Evolutionary conservation across 2,888 invertebrate species (phyloP).

Genomic region (Rotaria macrura): DNA sequence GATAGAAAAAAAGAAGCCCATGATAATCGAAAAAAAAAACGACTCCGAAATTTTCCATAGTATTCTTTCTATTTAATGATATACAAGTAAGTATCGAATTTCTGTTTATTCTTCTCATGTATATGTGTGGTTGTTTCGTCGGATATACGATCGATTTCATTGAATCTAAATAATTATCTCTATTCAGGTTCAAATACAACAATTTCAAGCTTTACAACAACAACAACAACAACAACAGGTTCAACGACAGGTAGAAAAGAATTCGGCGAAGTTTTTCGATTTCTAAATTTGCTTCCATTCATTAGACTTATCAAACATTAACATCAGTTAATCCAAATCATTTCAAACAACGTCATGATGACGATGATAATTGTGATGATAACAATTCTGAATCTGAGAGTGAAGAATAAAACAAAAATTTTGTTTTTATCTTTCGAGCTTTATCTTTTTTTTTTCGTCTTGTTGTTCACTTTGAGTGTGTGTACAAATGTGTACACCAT

Average conservation of each 20-base stretch:
- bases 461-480: not conserved
- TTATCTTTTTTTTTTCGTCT: not conserved
- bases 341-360: not conserved
- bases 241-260: not conserved
- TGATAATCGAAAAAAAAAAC: not conserved
- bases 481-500: not conserved
- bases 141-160: not conserved
- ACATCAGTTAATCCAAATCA: not conserved
- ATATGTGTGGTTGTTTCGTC: not conserved
- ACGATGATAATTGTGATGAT: not conserved
- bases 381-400: not conserved
- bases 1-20: not conserved
- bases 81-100: not conserved
- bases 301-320: not conserved
- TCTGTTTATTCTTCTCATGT: not conserved
- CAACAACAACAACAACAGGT: not conserved
- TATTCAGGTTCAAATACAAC: not conserved
- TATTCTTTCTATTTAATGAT: not conserved
- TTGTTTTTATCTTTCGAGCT: not conserved
- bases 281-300: not conserved
- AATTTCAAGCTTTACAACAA: not conserved
- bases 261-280: too few species aligned
- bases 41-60: not conserved
- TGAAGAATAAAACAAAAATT: not conserved
- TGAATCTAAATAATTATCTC: not conserved